Percentiles rank a stretch among this genome's conserved stretches.
These are phyloP conservation scores for Listrodromus nycthemerus DNA, from an alignment of 2,888 invertebrate genomes.

Conservation along the genomic window DNA sequence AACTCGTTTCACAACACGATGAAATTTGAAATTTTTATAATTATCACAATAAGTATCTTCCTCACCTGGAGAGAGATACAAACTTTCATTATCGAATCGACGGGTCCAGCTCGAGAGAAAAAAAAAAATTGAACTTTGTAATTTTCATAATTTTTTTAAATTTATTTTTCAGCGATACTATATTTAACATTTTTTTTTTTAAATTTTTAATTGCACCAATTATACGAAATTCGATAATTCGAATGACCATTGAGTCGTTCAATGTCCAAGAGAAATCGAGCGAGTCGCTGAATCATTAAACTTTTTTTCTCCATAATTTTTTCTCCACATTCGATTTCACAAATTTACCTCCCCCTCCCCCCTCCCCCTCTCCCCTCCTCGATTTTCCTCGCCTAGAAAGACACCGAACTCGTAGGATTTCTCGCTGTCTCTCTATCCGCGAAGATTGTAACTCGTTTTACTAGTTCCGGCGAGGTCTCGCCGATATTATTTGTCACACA, in stretches of 20 bases:
- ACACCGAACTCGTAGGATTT: neutral
- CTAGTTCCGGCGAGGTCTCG: constrained; percentile 45
- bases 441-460: constrained; percentile 50
- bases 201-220: neutral
- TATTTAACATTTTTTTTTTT: neutral
- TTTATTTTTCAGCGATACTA: too few relatives aligned
- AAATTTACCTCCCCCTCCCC: constrained; percentile 1
- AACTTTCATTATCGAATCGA: too few relatives aligned
- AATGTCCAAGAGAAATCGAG: constrained; percentile 18
- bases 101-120: too few relatives aligned
- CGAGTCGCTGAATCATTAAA: neutral
- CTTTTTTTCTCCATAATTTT: neutral
- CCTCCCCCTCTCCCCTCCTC: neutral
- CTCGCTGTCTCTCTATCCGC: constrained; percentile 13
- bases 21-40: constrained; percentile 1
- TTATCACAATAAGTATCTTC: neutral
- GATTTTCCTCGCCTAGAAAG: constrained; percentile 13
- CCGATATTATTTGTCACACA: constrained; percentile 57
- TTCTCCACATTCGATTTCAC: constrained; percentile 39
- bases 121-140: too few relatives aligned
- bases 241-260: neutral
- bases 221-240: neutral
- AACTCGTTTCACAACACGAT: neutral
- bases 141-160: too few relatives aligned
- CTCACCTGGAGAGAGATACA: too few relatives aligned